A percentile compares a stretch with the other conserved stretches of the same genome.
phyloP scores from a whole-genome alignment of 2,888 invertebrate species.

The Diaphora mendica region DNA sequence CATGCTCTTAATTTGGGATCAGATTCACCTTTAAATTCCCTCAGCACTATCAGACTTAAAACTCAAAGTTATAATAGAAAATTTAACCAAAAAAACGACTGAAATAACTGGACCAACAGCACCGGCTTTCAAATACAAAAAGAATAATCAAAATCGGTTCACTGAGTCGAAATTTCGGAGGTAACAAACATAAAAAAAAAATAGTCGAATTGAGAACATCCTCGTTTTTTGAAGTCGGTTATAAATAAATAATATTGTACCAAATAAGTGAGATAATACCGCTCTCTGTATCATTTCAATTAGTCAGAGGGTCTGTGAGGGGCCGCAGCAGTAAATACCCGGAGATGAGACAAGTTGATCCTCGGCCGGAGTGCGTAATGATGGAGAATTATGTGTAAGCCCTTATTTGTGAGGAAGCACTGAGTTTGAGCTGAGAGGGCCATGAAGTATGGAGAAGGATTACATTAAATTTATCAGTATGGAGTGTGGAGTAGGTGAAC shows the following conservation, averaged over 20 bases:
- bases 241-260: neutral
- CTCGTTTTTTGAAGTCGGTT: too few species aligned
- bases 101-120: too few species aligned
- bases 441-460: conserved; percentile 8
- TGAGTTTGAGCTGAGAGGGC: neutral
- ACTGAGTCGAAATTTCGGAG: too few species aligned
- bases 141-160: too few species aligned
- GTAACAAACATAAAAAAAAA: too few species aligned
- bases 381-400: conserved; percentile 44
- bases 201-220: too few species aligned
- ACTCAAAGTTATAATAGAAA: too few species aligned
- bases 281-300: conserved; percentile 45
- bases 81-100: too few species aligned
- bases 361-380: conserved; percentile 45
- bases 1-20: too few species aligned
- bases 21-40: too few species aligned
- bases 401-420: conserved; percentile 52
- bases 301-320: conserved; percentile 19
- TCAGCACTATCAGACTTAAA: neutral
- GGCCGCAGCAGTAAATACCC: conserved; percentile 49
- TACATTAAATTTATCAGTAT: neutral
- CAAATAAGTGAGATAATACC: neutral
- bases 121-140: too few species aligned
- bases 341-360: conserved; percentile 52
- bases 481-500: too few species aligned